Evolutionary conservation across 1,140 invertebrate genomes (phyloP).

Genomic region (Lucilia cuprina): DNA sequence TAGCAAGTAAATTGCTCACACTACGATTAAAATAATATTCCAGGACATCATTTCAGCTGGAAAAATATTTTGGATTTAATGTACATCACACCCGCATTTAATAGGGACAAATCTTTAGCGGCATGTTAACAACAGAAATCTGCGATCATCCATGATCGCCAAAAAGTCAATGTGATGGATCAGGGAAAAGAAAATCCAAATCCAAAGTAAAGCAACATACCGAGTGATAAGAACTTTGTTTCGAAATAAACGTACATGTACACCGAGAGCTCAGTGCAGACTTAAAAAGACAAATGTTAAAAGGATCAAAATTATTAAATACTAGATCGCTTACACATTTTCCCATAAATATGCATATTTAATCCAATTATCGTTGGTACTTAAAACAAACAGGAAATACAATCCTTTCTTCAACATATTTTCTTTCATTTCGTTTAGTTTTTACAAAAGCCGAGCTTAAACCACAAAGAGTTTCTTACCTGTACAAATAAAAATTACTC

Average conservation of each 20-base stretch:
- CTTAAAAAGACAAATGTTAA: background rate
- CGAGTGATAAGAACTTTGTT: no score
- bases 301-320: background rate
- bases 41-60: background rate
- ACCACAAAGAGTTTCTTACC: no score
- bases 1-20: background rate
- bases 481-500: no score
- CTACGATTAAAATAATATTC: background rate
- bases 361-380: slow-evolving; percentile 22
- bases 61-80: background rate
- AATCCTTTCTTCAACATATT: background rate
- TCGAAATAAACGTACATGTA: no score
- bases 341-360: slow-evolving; percentile 2
- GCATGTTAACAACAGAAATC: background rate
- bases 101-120: background rate
- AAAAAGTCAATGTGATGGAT: background rate
- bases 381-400: background rate
- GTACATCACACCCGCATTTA: background rate
- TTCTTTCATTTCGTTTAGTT: background rate
- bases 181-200: background rate
- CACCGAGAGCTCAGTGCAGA: no score
- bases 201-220: background rate
- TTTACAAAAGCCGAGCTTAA: background rate
- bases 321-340: background rate
- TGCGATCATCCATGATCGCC: background rate